Evolutionary conservation across 2,888 invertebrate species (phyloP), one percentile per base, ranked within the genome.

Genomic region (Polia nebulosa): DNA sequence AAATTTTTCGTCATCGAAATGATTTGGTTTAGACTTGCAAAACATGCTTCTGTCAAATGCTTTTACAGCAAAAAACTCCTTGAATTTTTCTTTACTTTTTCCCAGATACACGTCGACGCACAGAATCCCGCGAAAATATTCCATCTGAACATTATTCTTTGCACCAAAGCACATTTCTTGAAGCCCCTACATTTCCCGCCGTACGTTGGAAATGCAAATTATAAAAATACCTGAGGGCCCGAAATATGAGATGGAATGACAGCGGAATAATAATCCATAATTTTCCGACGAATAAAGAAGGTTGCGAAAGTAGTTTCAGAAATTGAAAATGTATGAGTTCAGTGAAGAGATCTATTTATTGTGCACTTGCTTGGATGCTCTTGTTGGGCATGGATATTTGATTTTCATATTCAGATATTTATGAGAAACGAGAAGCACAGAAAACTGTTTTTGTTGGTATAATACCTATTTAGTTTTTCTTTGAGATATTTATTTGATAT

Each of bases 131-230:
- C 15, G 15, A 47, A 72, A 36, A 60, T 57, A 74, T 51, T 63
- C 59, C 78, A 45, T 56, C 47, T 56, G 32, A 49, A 44, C 45
- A 55, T 65, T 68, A 63, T 78, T 59, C 71, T 78, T 78, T 67
- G 53, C 67, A 60, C 63, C 47, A 49, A 52, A 61, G 44, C 27
- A 64, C 59, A 63, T 79, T 80, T 52, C 61, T 55, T 45, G 52
- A 55, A 64, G 66, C 52, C 25, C 20, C 41, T 51, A 51, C 59
- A 77, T 57, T 41, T 41, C 41, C 32, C 49, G 27, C 65, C 67
- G 60, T 60, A 75, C 78, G 75, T 44, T 27, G 17, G 65, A 69
- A 70, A 81, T 78, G 76, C 65, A 76, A 81, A 83, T 83, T 67
- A 81, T 68, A 66, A 72, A 75, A 81, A 82, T 81, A 68, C 79